Conservation (phyloP, 2,113 vertebrate genomes). For the Elephantulus edwardii region DNA sequence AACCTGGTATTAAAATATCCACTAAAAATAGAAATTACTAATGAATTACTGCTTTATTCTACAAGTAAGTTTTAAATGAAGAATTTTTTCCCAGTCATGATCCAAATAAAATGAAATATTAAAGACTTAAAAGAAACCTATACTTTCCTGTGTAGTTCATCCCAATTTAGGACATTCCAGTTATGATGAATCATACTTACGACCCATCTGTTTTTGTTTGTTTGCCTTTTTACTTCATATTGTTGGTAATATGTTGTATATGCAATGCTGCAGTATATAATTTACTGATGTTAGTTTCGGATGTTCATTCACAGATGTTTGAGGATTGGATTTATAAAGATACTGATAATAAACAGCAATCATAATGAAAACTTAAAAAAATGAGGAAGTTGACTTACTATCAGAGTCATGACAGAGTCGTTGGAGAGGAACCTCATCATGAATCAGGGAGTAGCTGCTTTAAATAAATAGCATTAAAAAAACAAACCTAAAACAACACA, state of each 20-base stretch:
- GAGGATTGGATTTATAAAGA: neutral
- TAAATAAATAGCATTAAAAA: slow-evolving; percentile 3
- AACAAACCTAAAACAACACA: too few species aligned
- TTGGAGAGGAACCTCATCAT: neutral
- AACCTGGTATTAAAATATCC: neutral
- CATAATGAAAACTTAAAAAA: neutral
- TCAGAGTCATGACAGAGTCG: neutral
- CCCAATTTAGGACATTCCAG: neutral
- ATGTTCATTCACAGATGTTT: neutral
- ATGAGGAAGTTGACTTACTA: neutral
- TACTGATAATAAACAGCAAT: neutral
- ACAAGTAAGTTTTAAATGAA: neutral
- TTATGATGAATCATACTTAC: neutral
- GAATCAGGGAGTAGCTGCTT: neutral
- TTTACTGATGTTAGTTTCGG: neutral
- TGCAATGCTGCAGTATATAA: neutral
- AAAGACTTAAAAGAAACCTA: neutral
- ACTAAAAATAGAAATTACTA: slow-evolving; percentile 1
- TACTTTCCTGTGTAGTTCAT: neutral
- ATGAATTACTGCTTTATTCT: neutral
- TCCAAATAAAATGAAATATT: slow-evolving; percentile 37
- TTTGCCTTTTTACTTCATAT: neutral
- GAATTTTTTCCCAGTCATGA: neutral
- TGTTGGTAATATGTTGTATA: neutral
- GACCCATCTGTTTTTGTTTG: neutral